Evolutionary conservation across 1,140 invertebrate genomes (phyloP), one percentile per base, ranked within the genome.

Genomic region (Pseudomyrmex dendroicus): DNA sequence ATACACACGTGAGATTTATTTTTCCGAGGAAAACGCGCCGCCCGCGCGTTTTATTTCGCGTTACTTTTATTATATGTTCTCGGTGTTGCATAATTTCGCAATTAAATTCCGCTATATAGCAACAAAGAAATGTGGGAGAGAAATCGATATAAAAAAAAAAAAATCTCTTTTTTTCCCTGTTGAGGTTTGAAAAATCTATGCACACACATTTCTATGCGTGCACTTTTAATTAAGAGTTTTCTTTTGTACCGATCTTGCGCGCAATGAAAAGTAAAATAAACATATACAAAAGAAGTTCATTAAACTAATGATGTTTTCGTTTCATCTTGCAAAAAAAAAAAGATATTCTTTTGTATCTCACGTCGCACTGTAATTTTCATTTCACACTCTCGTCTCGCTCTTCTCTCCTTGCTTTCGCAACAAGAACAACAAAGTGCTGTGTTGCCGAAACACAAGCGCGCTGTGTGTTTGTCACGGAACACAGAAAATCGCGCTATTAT

Each of bases 401-500:
- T 68, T 56, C 1, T 9, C 9, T 57, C 15, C 57, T 57, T 13
- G 35, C 25, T 3, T 35, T 35, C 0, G 5, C 35, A 35, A 35
- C 35, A 35, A 35, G 4, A 35, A 35, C 56, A 25, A n/a, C 12
- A 13, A 68, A 17, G 17, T 46, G 48, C 25, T 70, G 35, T 13
- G 54, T 20, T 15, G 12, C 13, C 35, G 5, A 59, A 35, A 50
- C 17, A 20, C 52, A 7, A n/a, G 22, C 20, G 13, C 12, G 59
- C 13, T 2, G 8, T 25, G 35, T 35, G 35, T 35, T 35, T 35
- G 35, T 35, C 35, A 7, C 35, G 0, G 35, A 35, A 35, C 35
- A 35, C 35, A 17, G 73, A 10, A 61, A 72, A 59, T 50, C 46
- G n/a, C 20, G 64, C 61, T 77, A 67, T 56, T 80, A 80, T 84